A percentile compares a stretch with the other conserved stretches of the same genome.
Conservation (phyloP, 2,113 vertebrate genomes). For the Alosa alosa region DNA sequence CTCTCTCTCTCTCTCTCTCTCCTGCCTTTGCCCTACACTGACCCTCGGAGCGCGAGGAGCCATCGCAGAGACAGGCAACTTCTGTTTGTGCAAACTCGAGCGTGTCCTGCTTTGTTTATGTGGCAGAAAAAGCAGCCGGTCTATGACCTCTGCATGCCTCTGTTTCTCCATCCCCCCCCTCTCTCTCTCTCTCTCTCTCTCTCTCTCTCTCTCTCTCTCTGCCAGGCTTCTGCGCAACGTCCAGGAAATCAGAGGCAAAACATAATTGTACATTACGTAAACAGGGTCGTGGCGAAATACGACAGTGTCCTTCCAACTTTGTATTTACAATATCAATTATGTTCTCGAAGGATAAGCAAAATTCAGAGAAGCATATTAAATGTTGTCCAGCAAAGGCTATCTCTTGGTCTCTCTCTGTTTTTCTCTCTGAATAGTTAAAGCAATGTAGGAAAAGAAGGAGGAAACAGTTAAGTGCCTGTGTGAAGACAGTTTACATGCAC, state of each 20-base stretch:
- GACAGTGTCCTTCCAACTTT: slow-evolving; percentile 64
- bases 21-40: background rate
- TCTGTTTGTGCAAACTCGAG: slow-evolving; percentile 73
- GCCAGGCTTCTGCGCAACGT: slow-evolving; percentile 64
- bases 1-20: slow-evolving; percentile 20
- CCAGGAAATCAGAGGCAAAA: slow-evolving; percentile 73
- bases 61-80: slow-evolving; percentile 60
- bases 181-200: background rate
- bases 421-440: slow-evolving; percentile 22
- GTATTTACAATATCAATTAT: slow-evolving; percentile 72
- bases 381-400: slow-evolving; percentile 47
- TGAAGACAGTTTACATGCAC: background rate
- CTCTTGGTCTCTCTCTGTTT: slow-evolving; percentile 42
- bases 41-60: slow-evolving; percentile 39
- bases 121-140: slow-evolving; percentile 40
- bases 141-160: slow-evolving; percentile 53
- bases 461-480: background rate
- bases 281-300: slow-evolving; percentile 65
- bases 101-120: slow-evolving; percentile 57
- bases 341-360: slow-evolving; percentile 58
- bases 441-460: background rate
- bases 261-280: slow-evolving; percentile 72
- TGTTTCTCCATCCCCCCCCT: slow-evolving; percentile 11
- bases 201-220: slow-evolving; percentile 38
- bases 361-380: slow-evolving; percentile 46